phyloP scores from a whole-genome alignment of 2,797 vertebrate species.

The Coluber constrictor region DNA sequence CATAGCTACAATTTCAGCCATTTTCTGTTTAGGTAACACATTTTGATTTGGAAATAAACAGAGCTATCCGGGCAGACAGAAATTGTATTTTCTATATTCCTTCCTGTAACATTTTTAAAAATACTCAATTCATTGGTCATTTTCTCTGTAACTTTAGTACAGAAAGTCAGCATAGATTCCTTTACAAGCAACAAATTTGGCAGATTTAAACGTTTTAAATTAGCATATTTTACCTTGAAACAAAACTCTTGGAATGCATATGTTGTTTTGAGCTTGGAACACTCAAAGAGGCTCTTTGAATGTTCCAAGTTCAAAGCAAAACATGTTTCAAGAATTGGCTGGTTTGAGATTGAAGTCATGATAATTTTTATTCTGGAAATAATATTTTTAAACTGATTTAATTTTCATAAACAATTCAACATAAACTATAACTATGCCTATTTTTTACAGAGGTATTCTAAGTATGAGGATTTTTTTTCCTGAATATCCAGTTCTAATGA shows the following conservation, averaged over 20 bases:
- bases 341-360: not conserved
- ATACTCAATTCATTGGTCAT: not conserved
- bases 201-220: not conserved
- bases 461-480: not conserved
- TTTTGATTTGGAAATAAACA: not conserved
- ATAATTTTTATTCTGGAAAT: constrained; percentile 9
- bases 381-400: not conserved
- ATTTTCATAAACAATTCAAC: not conserved
- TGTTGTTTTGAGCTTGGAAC: not conserved
- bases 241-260: not conserved
- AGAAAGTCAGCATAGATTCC: not conserved
- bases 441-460: not conserved
- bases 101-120: not conserved
- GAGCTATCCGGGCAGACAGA: not conserved
- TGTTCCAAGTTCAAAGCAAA: not conserved
- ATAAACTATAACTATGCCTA: not conserved
- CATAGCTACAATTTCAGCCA: not conserved
- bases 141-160: not conserved
- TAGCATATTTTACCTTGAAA: not conserved
- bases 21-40: not conserved
- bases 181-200: not conserved
- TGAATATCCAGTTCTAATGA: not conserved
- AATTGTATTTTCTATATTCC: not conserved
- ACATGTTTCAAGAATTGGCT: not conserved
- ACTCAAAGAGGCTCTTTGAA: not conserved